Base-by-base conservation (phyloP, 2,113 vertebrate species). In the Epinephelus moara region DNA sequence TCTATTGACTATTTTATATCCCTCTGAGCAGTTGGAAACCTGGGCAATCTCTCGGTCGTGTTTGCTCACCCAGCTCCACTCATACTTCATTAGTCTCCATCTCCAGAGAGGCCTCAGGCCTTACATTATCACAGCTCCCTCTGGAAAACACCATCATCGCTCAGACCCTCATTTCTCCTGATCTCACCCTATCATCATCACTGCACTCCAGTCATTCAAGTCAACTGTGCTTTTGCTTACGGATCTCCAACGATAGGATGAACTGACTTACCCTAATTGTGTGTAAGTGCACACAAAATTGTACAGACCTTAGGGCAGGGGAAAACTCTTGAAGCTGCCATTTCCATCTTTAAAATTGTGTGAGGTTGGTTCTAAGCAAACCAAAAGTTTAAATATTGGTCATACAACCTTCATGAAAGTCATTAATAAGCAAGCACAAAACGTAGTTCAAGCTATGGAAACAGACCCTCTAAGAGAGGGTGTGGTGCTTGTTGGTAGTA, bases 101-200 rank as follows among this genome's bases (percentile, higher is more conserved):
- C 79, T 53, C 47, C 18, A 60, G 59, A 55, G 30, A 74, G 33
- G 55, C 60, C 64, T 75, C 49, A 17, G 47, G 45, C 12, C 53
- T 80, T 40, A 30, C 52, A 79, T 80, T 19, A 67, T 73, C 55
- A 47, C 62, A 71, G 45, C 59, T 56, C 45, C 37, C 30, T 63
- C 60, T n/a, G 0, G 68, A 42, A 37, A 70, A 80, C 9, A 74
- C 2, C 40, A 77, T 25, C 66, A 63, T 73, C 33, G 19, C 70
- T 53, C 56, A 21, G 72, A 30, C 15, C 15, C 45, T 45, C 2
- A 2, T 33, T 49, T 69, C 42, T 64, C 30, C 9, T 1, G 0
- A 23, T 57, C 55, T 40, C 53, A 18, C 21, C 52, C 45, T 55
- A 10, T 8, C 18, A 10, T 8, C 18, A n/a, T 42, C 37, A 18